Base-by-base conservation (phyloP, 2,888 invertebrate genomes). In the Spodoptera exigua region DNA sequence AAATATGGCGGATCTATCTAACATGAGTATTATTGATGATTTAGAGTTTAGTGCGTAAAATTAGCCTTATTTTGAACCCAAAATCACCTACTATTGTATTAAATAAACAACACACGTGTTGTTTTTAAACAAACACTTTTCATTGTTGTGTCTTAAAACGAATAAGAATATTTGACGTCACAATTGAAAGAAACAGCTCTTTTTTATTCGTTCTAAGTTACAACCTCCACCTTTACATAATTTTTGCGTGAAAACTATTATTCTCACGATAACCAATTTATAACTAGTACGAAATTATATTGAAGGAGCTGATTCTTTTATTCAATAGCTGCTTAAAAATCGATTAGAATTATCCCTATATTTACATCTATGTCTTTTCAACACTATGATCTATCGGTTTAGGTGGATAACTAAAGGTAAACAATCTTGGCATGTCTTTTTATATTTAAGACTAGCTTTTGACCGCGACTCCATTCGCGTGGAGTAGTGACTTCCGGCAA, bases 1-100 rank as follows among this genome's bases (percentile, higher is more conserved):
- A 27, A 17, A 17, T 21, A 13, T 13, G n/a, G 32, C 18, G 49
- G 32, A 17, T 10, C 18, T 54, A 34, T n/a, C 39, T 18, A 39
- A 39, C 32, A 32, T 47, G 13, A 43, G 37, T 57, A 51, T 27
- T 21, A 35, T 11, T n/a, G n/a, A 43, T 52, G 44, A 14, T 27
- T 2, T 45, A 48, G 17, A 47, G 37, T 51, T 43, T 48, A 40
- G 21, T 55, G 48, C 36, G 21, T 70, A 60, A 52, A 21, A 32
- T 40, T 52, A 55, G 73, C 59, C 52, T 72, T 55, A 49, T 43
- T 54, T 71, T 46, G 45, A 56, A 58, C 45, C 56, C 48, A 68
- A 45, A 16, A 41, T 55, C 41, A 58, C 36, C 17, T 55, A 41
- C 9, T n/a, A 41, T n/a, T 21, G 5, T 40, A 40, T 40, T 40